Conservation (phyloP, 2,113 vertebrate species). For the Rhabdomys dilectus region DNA sequence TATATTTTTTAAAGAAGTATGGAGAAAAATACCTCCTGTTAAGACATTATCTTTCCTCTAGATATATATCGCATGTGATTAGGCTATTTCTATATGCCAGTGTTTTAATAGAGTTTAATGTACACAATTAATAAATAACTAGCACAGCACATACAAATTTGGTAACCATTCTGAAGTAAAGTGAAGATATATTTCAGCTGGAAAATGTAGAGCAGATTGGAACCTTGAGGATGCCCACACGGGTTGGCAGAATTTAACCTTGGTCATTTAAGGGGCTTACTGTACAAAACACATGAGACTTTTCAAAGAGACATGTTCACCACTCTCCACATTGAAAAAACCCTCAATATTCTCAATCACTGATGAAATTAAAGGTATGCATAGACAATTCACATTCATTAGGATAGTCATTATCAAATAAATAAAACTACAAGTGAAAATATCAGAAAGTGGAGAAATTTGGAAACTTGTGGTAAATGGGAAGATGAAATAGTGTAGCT, state of each 20-base stretch:
- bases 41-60: background rate
- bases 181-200: background rate
- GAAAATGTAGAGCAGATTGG: background rate
- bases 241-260: background rate
- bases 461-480: background rate
- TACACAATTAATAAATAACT: background rate
- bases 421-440: background rate
- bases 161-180: background rate
- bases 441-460: background rate
- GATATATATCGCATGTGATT: background rate
- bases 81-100: background rate
- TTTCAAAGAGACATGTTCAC: background rate
- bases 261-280: background rate
- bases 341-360: background rate
- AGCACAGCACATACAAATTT: background rate
- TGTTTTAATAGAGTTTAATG: background rate
- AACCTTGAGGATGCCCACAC: background rate
- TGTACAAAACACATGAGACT: background rate
- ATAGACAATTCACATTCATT: background rate
- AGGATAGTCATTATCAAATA: background rate
- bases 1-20: background rate
- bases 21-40: background rate
- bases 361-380: background rate
- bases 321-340: background rate
- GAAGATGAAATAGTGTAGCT: background rate